Evolutionary conservation across 2,888 invertebrate genomes (phyloP).

Genomic region (Chaetogeoica ovagalla): DNA sequence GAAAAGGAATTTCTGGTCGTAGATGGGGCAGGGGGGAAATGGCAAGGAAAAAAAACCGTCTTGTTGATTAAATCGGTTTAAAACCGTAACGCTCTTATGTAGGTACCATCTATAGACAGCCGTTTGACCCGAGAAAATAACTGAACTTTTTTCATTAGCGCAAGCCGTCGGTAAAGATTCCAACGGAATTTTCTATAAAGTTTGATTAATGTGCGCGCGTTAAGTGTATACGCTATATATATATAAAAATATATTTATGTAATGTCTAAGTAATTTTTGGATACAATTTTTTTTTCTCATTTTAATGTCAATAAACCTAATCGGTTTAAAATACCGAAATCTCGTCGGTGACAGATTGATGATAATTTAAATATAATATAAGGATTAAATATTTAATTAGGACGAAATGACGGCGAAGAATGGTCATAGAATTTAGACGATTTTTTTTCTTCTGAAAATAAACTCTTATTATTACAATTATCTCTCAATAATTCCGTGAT

Average conservation of each 20-base stretch:
- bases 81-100: not conserved
- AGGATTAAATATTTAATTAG: no score
- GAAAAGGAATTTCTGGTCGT: not conserved
- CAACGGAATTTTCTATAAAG: slow-evolving; percentile 37
- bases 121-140: slow-evolving; percentile 35
- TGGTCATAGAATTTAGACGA: no score
- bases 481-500: no score
- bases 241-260: not conserved
- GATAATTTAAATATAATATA: no score
- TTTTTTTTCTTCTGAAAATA: no score
- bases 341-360: no score
- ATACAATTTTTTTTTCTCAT: not conserved
- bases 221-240: not conserved
- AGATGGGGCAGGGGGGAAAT: not conserved
- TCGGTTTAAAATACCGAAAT: no score
- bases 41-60: not conserved
- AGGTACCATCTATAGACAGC: not conserved
- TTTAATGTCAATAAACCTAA: no score
- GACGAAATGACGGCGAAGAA: no score
- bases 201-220: slow-evolving; percentile 36
- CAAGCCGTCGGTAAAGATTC: slow-evolving; percentile 3
- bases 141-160: slow-evolving; percentile 52
- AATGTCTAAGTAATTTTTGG: slow-evolving; percentile 23
- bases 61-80: slow-evolving; percentile 43
- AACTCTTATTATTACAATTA: no score